A percentile compares a stretch with the other conserved stretches of the same genome.
These are phyloP conservation scores for Pseudorhombus dupliciocellatus DNA, from an alignment of 2,113 vertebrate genomes.

Conservation along the genomic window DNA sequence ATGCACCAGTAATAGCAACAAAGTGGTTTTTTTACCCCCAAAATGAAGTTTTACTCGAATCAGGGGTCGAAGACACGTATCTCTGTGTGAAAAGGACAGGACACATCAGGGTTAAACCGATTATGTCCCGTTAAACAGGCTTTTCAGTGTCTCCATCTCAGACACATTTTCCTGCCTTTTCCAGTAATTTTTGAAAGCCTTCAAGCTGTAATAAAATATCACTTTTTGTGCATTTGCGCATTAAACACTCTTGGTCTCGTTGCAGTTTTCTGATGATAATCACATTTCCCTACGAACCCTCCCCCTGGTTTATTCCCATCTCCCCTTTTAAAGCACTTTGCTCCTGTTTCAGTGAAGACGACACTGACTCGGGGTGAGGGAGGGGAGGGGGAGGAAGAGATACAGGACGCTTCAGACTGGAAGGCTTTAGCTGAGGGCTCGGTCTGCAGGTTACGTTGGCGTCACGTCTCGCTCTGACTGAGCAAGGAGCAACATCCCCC, in stretches of 20 bases:
- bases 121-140: constrained; percentile 82
- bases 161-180: constrained; percentile 87
- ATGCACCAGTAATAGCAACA: constrained; percentile 85
- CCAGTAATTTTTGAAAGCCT: constrained; percentile 88
- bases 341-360: constrained; percentile 78
- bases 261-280: constrained; percentile 82
- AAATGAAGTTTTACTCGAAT: constrained; percentile 84
- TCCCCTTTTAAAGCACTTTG: constrained; percentile 84
- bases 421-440: constrained; percentile 54
- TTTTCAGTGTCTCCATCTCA: constrained; percentile 84
- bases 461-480: constrained; percentile 53
- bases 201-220: constrained; percentile 88
- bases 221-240: constrained; percentile 85
- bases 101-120: constrained; percentile 84
- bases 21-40: constrained; percentile 84
- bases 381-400: constrained; percentile 15
- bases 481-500: neutral
- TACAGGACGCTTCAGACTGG: constrained; percentile 51
- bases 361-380: constrained; percentile 65
- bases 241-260: constrained; percentile 82
- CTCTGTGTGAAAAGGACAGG: constrained; percentile 82
- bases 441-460: constrained; percentile 57
- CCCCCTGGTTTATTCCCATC: constrained; percentile 74
- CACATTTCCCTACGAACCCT: constrained; percentile 64
- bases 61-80: constrained; percentile 82